Evolutionary conservation across 2,113 vertebrate genomes (phyloP).

Genomic region (Vulpes vulpes): DNA sequence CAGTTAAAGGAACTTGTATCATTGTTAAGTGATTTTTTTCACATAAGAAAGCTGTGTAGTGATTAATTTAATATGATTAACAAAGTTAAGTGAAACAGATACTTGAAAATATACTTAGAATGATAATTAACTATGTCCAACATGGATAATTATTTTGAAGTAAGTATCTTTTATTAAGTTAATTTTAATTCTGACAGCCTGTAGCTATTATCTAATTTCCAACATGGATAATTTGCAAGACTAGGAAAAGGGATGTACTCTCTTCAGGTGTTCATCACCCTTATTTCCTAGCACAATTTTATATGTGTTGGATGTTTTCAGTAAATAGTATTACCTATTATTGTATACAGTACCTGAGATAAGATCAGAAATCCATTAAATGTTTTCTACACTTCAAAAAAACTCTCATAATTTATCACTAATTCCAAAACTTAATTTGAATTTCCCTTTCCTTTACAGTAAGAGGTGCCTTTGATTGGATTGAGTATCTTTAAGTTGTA

Average conservation of each 20-base stretch:
- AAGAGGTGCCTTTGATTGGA: neutral
- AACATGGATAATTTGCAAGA: neutral
- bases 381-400: neutral
- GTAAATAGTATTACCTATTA: constrained; percentile 9
- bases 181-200: constrained; percentile 80
- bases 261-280: neutral
- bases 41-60: neutral
- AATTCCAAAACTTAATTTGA: constrained; percentile 37
- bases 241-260: neutral
- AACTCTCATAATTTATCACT: neutral
- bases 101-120: neutral
- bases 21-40: constrained; percentile 27
- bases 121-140: neutral
- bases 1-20: neutral
- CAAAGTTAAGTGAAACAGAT: neutral
- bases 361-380: neutral
- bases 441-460: constrained; percentile 28
- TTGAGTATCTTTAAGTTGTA: constrained; percentile 16
- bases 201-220: constrained; percentile 79
- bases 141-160: constrained; percentile 39
- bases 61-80: neutral
- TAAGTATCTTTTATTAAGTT: constrained; percentile 78
- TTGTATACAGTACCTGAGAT: neutral
- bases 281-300: constrained; percentile 22
- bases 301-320: neutral